Evolutionary conservation across 2,113 vertebrate species (phyloP), one percentile per base, ranked within the genome.

Genomic region (Cyprinodon brontotheroides): DNA sequence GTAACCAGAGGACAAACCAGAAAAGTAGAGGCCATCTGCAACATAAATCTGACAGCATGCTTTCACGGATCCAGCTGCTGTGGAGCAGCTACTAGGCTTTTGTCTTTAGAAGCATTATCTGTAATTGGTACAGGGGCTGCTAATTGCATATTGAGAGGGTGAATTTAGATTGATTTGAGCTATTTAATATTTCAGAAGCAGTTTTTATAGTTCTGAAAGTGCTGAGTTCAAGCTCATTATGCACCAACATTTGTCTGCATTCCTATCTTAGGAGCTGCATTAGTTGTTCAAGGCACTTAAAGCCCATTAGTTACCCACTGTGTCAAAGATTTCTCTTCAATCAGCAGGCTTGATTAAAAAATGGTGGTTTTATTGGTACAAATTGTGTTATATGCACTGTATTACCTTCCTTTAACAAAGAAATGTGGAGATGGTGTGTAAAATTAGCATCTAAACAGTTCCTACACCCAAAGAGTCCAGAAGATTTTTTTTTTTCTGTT

Each of bases 111-210:
- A n/a, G 50, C 50, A 9, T 20, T 8, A 14, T n/a, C 6, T 57
- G 50, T 45, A 45, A 57, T 20, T 4, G 14, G 50, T 9, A 57
- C 50, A 57, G 50, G 14, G 0, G 3, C 20, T 20, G 50, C 50
- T 57, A 57, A 57, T 57, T n/a, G 50, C 50, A 3, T 9, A n/a
- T n/a, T 20, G 17, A 57, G 50, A 57, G 50, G 50, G 17, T 57
- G 50, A 57, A 57, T 57, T 57, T 57, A 57, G 50, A 57, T 57
- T n/a, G 50, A 57, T 8, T 57, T 8, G 6, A n/a, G 50, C 50
- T 57, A 57, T 57, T 57, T 57, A 57, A 57, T 57, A 57, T 57
- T 57, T 57, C 50, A 57, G 50, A 57, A 57, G 50, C 50, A 20
- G 50, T n/a, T 57, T 57, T 57, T 9, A 57, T 57, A 57, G 50